phyloP scores from a whole-genome alignment of 2,888 invertebrate genomes.

The Catocala nupta region DNA sequence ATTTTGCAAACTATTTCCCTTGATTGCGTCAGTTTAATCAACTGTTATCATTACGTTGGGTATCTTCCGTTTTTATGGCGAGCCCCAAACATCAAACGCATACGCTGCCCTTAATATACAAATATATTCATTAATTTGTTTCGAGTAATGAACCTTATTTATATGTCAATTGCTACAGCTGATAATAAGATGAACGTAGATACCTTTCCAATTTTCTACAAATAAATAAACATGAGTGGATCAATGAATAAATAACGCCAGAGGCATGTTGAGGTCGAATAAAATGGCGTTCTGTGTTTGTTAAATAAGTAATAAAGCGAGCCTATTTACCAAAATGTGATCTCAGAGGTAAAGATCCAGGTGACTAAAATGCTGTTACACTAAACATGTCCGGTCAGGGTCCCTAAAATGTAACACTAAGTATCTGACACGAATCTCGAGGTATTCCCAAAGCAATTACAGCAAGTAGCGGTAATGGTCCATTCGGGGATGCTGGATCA shows the following conservation, averaged over 20 bases:
- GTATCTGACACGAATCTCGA: slow-evolving; percentile 50
- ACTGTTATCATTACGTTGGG: slow-evolving; percentile 59
- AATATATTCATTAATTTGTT: slow-evolving; percentile 28
- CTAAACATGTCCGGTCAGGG: slow-evolving; percentile 43
- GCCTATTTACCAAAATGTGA: slow-evolving; percentile 51
- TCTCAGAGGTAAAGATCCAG: slow-evolving; percentile 42
- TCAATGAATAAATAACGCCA: slow-evolving; percentile 51
- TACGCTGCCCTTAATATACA: slow-evolving; percentile 20
- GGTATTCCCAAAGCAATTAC: slow-evolving; percentile 66
- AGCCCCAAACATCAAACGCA: slow-evolving; percentile 17
- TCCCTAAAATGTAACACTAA: slow-evolving; percentile 51
- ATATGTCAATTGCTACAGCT: slow-evolving; percentile 35
- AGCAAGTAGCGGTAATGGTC: slow-evolving; percentile 57
- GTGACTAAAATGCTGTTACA: slow-evolving; percentile 47
- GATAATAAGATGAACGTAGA: slow-evolving; percentile 43
- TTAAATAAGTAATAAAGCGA: slow-evolving; percentile 49
- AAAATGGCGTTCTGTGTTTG: slow-evolving; percentile 49
- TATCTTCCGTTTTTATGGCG: slow-evolving; percentile 31
- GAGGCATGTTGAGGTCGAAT: slow-evolving; percentile 45
- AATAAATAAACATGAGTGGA: slow-evolving; percentile 53
- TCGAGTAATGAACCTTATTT: slow-evolving; percentile 26
- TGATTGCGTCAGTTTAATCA: slow-evolving; percentile 67
- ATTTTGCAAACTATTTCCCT: slow-evolving; percentile 52
- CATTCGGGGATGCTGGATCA: slow-evolving; percentile 53
- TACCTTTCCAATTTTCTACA: slow-evolving; percentile 48